A percentile compares a stretch with the other conserved stretches of the same genome.
These are phyloP conservation scores for Bambusicola thoracicus DNA, from an alignment of 2,113 vertebrate genomes.

Conservation along the genomic window DNA sequence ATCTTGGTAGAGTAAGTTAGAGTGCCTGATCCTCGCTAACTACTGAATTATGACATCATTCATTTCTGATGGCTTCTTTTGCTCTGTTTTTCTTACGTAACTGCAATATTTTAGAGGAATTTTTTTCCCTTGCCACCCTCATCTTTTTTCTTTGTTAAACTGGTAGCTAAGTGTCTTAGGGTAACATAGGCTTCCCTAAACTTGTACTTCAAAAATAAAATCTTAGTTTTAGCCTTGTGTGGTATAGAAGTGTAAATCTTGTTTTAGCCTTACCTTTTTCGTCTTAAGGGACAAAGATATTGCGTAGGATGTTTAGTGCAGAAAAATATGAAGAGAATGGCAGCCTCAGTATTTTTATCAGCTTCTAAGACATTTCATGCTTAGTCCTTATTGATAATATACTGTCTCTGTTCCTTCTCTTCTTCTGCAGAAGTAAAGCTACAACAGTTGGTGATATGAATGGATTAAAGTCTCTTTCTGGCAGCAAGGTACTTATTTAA, in stretches of 20 bases:
- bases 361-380: neutral
- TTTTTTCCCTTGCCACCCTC: neutral
- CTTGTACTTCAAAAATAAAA: neutral
- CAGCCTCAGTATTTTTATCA: neutral
- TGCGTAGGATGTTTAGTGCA: neutral
- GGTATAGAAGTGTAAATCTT: neutral
- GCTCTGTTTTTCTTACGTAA: neutral
- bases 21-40: neutral
- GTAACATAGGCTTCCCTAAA: neutral
- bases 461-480: constrained; percentile 75
- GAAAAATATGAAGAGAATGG: neutral
- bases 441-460: constrained; percentile 68
- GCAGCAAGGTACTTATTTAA: constrained; percentile 77
- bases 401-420: neutral
- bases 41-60: neutral
- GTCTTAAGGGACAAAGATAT: neutral
- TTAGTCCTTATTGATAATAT: neutral
- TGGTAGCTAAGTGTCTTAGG: neutral
- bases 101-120: neutral
- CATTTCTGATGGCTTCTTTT: neutral
- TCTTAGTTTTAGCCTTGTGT: neutral
- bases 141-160: neutral
- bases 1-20: neutral
- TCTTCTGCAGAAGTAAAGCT: constrained; percentile 72
- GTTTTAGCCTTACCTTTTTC: neutral